These are phyloP conservation scores for Choreutis nemorana DNA, from an alignment of 2,888 invertebrate species.

Conservation along the genomic window DNA sequence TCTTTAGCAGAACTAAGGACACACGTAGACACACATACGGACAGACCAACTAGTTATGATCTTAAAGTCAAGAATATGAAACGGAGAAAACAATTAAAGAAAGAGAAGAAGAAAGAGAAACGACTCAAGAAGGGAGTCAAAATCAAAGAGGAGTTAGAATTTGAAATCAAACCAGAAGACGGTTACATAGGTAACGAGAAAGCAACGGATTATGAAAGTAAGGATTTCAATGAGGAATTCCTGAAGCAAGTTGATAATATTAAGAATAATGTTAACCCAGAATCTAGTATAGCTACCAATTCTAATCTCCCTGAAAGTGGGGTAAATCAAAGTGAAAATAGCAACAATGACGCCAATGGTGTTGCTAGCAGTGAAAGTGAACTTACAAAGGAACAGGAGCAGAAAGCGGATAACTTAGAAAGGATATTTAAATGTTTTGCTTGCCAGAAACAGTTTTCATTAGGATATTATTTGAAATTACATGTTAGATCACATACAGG, in stretches of 20 bases:
- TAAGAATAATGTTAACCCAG: not conserved
- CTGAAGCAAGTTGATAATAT: slow-evolving; percentile 2
- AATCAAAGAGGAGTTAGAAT: slow-evolving; percentile 20
- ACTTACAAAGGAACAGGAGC: slow-evolving; percentile 8
- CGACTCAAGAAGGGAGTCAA: slow-evolving; percentile 19
- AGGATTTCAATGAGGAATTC: slow-evolving; percentile 2
- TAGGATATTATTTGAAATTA: slow-evolving; percentile 50
- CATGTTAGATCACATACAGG: slow-evolving; percentile 57
- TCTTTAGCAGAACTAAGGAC: slow-evolving; percentile 33
- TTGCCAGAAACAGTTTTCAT: slow-evolving; percentile 44
- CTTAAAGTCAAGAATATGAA: slow-evolving; percentile 37
- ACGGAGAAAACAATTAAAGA: slow-evolving; percentile 35
- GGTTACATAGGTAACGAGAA: slow-evolving; percentile 47
- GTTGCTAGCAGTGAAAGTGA: slow-evolving; percentile 10
- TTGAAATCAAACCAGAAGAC: slow-evolving; percentile 52
- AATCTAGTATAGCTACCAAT: not conserved
- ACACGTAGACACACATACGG: slow-evolving; percentile 42
- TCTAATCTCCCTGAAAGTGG: not conserved
- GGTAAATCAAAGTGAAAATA: slow-evolving; percentile 5
- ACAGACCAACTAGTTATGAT: slow-evolving; percentile 47
- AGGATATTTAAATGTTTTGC: slow-evolving; percentile 55
- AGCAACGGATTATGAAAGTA: slow-evolving; percentile 19
- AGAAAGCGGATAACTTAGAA: slow-evolving; percentile 22
- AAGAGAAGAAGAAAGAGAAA: slow-evolving; percentile 32
- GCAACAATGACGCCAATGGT: slow-evolving; percentile 8